phyloP scores from a whole-genome alignment of 2,888 invertebrate species.

The Girardia tigrina region DNA sequence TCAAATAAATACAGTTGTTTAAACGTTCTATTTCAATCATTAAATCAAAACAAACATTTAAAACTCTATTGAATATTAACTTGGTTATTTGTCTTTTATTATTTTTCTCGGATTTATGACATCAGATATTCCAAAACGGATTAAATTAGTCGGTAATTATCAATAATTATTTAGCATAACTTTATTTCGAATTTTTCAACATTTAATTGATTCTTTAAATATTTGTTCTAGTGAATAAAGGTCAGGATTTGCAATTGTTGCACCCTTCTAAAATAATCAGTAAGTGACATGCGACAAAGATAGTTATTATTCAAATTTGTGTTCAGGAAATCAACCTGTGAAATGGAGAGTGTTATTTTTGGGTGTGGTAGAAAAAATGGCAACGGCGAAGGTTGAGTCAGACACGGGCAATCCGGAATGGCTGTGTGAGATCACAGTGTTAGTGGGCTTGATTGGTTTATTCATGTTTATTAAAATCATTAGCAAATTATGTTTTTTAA shows the following conservation, averaged over 20 bases:
- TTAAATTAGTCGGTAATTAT: background rate
- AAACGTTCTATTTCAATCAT: background rate
- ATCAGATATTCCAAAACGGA: background rate
- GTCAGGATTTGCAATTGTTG: background rate
- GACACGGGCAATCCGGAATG: conserved; percentile 24
- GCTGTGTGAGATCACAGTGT: conserved; percentile 31
- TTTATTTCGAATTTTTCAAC: background rate
- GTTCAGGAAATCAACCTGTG: background rate
- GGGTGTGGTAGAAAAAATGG: conserved; percentile 26
- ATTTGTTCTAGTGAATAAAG: conserved; percentile 1
- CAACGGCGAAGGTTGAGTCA: background rate
- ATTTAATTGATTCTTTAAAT: background rate
- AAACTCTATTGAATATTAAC: too few relatives aligned
- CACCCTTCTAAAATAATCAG: background rate
- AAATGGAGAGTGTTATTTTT: conserved; percentile 32
- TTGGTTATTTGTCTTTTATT: background rate
- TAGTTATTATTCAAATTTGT: background rate
- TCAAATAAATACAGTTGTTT: too few relatives aligned
- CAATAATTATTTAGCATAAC: background rate
- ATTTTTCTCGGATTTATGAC: background rate
- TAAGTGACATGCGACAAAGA: background rate
- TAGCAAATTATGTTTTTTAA: background rate
- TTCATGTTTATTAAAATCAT: background rate
- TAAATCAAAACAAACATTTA: background rate
- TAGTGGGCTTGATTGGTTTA: too few relatives aligned